Percentiles rank a stretch among this genome's conserved stretches.
phyloP scores from a whole-genome alignment of 2,888 invertebrate genomes.

The Ethmia dodecea region DNA sequence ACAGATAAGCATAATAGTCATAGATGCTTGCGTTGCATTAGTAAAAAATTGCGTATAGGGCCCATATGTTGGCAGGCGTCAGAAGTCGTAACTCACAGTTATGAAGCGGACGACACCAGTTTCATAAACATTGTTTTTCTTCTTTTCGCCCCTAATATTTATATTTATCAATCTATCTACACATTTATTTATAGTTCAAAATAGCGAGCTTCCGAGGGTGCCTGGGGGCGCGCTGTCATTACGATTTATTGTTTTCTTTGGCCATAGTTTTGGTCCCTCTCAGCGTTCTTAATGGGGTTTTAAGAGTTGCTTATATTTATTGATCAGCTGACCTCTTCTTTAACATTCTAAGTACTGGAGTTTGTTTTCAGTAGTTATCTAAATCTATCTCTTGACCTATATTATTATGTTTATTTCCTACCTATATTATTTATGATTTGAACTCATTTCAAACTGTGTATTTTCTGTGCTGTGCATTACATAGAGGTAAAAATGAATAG shows the following conservation, averaged over 20 bases:
- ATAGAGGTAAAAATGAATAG: too few relatives aligned
- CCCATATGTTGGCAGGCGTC: constrained; percentile 69
- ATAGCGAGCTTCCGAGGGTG: constrained; percentile 73
- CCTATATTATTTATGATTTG: too few relatives aligned
- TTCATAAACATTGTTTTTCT: constrained; percentile 78
- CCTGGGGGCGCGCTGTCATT: constrained; percentile 67
- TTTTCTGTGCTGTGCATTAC: too few relatives aligned
- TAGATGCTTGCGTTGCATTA: constrained; percentile 20
- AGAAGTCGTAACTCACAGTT: constrained; percentile 77
- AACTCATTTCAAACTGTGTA: too few relatives aligned
- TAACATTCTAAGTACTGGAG: too few relatives aligned
- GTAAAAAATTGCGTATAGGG: constrained; percentile 64
- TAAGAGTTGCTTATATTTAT: constrained; percentile 44
- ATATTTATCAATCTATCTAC: constrained; percentile 78
- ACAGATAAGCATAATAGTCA: constrained; percentile 26
- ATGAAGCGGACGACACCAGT: constrained; percentile 76
- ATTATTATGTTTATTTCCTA: too few relatives aligned
- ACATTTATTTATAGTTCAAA: constrained; percentile 76
- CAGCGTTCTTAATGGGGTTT: constrained; percentile 49
- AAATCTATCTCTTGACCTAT: too few relatives aligned
- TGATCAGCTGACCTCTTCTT: too few relatives aligned
- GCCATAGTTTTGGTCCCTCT: constrained; percentile 59
- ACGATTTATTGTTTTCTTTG: constrained; percentile 75
- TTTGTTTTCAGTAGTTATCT: too few relatives aligned
- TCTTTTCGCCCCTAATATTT: constrained; percentile 77